These are phyloP conservation scores for Paracyclopina nana DNA, from an alignment of 1,140 invertebrate genomes.

Conservation along the genomic window DNA sequence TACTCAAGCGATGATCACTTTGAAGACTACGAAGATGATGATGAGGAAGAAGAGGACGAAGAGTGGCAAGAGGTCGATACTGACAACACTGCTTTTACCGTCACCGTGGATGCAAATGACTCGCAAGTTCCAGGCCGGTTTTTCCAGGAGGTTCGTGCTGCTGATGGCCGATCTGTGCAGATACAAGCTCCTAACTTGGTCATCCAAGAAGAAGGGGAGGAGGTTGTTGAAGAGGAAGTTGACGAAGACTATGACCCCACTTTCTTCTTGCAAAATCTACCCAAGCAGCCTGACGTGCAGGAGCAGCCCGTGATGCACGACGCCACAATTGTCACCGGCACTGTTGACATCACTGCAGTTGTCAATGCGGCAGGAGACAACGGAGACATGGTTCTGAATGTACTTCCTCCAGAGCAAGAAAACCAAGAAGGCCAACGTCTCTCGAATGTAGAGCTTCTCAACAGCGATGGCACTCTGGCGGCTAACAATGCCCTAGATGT, in stretches of 20 bases:
- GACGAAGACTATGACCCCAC: slow-evolving; percentile 70
- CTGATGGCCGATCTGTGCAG: neutral
- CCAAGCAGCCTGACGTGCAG: neutral
- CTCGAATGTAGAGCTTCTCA: no score
- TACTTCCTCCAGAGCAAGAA: neutral
- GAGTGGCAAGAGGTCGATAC: slow-evolving; percentile 12
- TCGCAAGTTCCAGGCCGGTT: slow-evolving; percentile 19
- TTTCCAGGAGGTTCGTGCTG: slow-evolving; percentile 2
- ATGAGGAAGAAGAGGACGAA: slow-evolving; percentile 12
- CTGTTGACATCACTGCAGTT: neutral
- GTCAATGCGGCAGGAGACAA: neutral
- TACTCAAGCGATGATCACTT: slow-evolving; percentile 49
- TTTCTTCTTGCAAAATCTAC: slow-evolving; percentile 44
- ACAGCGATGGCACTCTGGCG: neutral
- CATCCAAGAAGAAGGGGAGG: slow-evolving; percentile 4
- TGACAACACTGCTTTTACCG: slow-evolving; percentile 17
- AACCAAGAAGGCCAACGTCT: no score
- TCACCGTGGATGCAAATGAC: slow-evolving; percentile 15
- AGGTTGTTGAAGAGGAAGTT: no score
- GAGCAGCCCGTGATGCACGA: neutral
- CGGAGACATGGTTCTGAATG: neutral
- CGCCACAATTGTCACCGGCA: neutral
- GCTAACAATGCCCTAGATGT: neutral
- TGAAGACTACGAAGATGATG: slow-evolving; percentile 26
- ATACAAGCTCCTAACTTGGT: neutral